Evolutionary conservation across 2,113 vertebrate species (phyloP).

Genomic region (Notiomystis cincta): DNA sequence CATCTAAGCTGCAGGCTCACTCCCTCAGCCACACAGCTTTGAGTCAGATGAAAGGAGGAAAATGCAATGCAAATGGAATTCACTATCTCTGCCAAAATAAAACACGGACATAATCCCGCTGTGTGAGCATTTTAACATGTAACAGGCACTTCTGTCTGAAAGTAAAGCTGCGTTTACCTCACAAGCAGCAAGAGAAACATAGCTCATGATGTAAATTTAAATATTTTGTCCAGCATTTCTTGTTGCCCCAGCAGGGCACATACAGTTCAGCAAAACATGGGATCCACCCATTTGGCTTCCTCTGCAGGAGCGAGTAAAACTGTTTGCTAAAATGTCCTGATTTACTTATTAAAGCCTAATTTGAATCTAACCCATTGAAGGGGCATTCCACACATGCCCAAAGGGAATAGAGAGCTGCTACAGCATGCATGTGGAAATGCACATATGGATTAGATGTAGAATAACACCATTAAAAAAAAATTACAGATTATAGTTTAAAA

Average conservation of each 20-base stretch:
- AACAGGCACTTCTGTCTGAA: neutral
- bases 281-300: neutral
- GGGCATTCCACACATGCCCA: neutral
- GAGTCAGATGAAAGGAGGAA: neutral
- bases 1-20: neutral
- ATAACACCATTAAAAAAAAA: neutral
- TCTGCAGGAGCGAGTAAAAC: neutral
- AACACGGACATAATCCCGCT: neutral
- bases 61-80: constrained; percentile 7
- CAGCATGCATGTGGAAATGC: neutral
- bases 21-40: neutral
- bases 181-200: neutral
- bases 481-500: neutral
- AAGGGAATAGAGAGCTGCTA: neutral
- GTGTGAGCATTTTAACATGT: neutral
- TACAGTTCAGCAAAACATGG: neutral
- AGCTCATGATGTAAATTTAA: neutral
- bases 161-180: neutral
- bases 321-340: neutral
- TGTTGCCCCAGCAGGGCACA: neutral
- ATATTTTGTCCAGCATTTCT: neutral
- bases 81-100: neutral
- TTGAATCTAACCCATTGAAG: neutral
- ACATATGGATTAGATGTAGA: neutral
- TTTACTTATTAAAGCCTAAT: neutral